These are phyloP conservation scores for Sapajus apella DNA, from an alignment of 2,113 vertebrate species.

Conservation along the genomic window DNA sequence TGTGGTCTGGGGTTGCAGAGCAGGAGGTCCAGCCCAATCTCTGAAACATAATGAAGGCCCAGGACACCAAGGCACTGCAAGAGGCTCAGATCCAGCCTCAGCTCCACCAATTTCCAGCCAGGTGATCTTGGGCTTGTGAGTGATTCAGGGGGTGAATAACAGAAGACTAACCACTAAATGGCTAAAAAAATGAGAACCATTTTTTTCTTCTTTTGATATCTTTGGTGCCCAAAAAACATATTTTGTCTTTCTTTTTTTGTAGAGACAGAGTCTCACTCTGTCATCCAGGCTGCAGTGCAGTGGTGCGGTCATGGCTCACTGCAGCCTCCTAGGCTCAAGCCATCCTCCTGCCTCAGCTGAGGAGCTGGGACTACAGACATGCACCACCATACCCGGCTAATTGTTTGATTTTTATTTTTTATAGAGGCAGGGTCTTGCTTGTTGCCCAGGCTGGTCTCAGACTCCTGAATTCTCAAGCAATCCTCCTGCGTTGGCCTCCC, in stretches of 20 bases:
- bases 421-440: neutral
- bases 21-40: neutral
- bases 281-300: neutral
- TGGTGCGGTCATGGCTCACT: neutral
- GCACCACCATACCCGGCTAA: no score
- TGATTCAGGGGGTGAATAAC: neutral
- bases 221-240: neutral
- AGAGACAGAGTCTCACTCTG: neutral
- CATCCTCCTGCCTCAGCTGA: neutral
- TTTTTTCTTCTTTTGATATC: neutral
- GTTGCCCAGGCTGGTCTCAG: neutral
- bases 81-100: neutral
- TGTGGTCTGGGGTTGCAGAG: neutral
- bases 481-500: neutral
- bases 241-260: neutral
- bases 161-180: neutral
- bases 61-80: neutral
- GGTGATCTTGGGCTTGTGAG: neutral
- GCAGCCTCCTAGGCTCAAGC: neutral
- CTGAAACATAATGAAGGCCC: neutral
- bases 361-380: neutral
- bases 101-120: neutral
- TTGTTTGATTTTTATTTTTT: neutral
- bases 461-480: neutral
- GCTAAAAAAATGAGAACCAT: neutral